phyloP scores from a whole-genome alignment of 1,140 invertebrate species.

The Tetramorium parvispinum region DNA sequence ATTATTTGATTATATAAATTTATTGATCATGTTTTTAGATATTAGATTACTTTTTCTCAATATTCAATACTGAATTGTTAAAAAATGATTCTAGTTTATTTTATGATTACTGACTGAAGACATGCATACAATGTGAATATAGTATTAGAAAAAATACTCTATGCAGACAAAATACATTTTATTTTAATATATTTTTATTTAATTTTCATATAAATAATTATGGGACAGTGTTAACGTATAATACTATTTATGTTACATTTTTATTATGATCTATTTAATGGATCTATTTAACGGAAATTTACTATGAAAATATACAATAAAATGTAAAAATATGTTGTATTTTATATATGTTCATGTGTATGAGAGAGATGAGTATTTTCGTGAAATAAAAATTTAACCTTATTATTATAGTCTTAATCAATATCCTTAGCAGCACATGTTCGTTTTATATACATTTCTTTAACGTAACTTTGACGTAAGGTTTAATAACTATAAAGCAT shows the following conservation, averaged over 20 bases:
- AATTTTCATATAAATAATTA: not conserved
- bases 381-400: not conserved
- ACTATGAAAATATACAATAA: not conserved
- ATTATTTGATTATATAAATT: not conserved
- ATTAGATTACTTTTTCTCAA: not conserved
- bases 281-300: not conserved
- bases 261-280: not conserved
- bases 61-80: not conserved
- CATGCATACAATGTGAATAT: not conserved
- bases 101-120: not conserved
- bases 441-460: no score
- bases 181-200: not conserved
- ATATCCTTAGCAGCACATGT: no score
- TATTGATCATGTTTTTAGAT: not conserved
- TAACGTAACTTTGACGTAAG: no score
- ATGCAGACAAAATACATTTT: not conserved
- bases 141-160: not conserved
- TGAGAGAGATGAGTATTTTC: not conserved
- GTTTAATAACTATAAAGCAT: no score
- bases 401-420: not conserved
- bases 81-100: not conserved
- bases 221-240: not conserved
- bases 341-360: not conserved
- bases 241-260: not conserved
- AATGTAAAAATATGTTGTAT: conserved; percentile 5